Conservation (phyloP, 2,113 vertebrate genomes). For the Anoura caudifer region DNA sequence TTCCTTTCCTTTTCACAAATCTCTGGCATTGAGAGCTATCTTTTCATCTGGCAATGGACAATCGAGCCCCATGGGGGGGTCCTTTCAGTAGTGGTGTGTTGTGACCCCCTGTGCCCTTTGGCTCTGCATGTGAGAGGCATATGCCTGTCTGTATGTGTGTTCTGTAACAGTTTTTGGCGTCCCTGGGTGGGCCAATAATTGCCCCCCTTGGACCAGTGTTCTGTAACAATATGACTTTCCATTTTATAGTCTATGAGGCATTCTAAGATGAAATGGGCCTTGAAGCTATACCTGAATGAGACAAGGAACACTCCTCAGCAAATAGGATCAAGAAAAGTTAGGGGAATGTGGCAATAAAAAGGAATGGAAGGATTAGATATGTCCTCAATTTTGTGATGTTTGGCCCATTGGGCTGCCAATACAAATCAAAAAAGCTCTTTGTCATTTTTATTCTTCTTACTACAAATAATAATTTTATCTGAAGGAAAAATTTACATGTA, state of each 20-base stretch:
- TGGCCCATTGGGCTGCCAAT: neutral
- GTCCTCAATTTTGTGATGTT: neutral
- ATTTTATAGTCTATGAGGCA: neutral
- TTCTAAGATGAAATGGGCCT: neutral
- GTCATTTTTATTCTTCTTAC: neutral
- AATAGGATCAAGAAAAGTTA: neutral
- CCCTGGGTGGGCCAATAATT: too few relatives aligned
- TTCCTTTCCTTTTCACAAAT: too few relatives aligned
- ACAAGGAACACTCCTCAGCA: neutral
- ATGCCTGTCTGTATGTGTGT: too few relatives aligned
- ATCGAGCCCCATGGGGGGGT: too few relatives aligned
- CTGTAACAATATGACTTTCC: neutral
- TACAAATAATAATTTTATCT: neutral
- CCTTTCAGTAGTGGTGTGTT: too few relatives aligned
- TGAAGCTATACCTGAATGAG: neutral
- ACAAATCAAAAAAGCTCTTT: neutral
- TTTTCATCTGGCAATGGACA: too few relatives aligned
- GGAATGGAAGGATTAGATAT: neutral
- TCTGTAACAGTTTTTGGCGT: too few relatives aligned
- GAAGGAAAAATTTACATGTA: neutral
- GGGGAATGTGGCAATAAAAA: neutral
- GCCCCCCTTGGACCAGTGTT: too few relatives aligned
- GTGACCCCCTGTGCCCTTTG: too few relatives aligned
- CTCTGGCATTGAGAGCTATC: too few relatives aligned
- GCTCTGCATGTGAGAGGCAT: too few relatives aligned